Evolutionary conservation across 2,113 vertebrate species (phyloP), one percentile per base, ranked within the genome.

Genomic region (Prinia subflava): DNA sequence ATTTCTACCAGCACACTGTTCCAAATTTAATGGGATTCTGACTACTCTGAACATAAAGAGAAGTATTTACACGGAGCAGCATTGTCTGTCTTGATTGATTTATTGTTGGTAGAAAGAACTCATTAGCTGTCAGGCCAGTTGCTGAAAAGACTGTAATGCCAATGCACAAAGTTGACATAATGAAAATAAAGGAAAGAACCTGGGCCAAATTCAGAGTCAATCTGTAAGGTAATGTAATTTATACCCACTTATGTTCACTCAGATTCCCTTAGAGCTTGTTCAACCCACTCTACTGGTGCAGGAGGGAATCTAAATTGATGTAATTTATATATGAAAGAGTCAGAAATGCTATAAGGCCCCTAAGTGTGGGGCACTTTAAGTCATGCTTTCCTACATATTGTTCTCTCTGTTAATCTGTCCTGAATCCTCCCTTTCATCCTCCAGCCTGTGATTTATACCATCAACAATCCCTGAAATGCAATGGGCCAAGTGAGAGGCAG

Each of bases 141-240:
- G n/a, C 65, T 64, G 85, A 90, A 77, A 87, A 89, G 85, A 92
- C 56, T 56, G 31, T 70, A 73, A 92, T 30, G 60, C 49, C 93
- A 90, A 81, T 68, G 87, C 87, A 83, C 82, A 56, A 94, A 93
- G 93, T 64, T 95, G 94, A 96, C 95, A 94, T 92, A 93, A 96
- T 95, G 94, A 96, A 96, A 96, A 96, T 92, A 96, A 97, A 96
- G 85, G 83, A 88, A 95, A 93, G 85, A 92, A 94, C 89, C 69
- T 88, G 92, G 94, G 92, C 93, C 90, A 97, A 96, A 96, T 90
- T 96, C 88, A 89, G 68, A 92, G 63, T 83, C 85, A 93, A 78
- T 93, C 92, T 96, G 94, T 92, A 97, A 93, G 76, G 88, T 95
- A 96, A 94, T 93, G 76, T 68, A 93, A 96, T 97, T 96, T 97